Conservation (phyloP, 2,797 vertebrate genomes). For the Aotus griseimembra region DNA sequence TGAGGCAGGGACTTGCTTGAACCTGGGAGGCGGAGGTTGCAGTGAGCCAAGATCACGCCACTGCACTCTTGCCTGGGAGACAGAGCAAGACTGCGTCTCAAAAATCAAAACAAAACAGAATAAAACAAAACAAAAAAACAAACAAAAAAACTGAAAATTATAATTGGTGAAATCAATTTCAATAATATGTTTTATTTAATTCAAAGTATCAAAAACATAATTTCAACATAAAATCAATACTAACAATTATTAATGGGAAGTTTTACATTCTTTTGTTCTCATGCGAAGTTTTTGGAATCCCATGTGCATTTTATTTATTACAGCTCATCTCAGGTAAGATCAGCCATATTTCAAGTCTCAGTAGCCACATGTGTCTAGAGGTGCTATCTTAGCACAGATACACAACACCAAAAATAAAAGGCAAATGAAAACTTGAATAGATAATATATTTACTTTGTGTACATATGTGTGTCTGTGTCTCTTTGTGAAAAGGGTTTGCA, state of each 20-base stretch:
- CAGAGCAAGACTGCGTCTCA: too few species aligned
- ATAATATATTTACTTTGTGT: neutral
- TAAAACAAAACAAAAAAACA: too few species aligned
- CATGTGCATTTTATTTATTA: neutral
- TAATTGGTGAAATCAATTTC: neutral
- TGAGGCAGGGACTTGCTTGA: too few species aligned
- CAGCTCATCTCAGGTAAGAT: neutral
- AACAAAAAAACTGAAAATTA: neutral
- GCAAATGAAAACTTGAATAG: neutral
- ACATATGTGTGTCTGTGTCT: neutral
- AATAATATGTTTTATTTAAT: neutral
- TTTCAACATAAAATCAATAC: neutral
- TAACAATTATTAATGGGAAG: neutral
- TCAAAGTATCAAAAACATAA: neutral
- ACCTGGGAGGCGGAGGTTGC: too few species aligned
- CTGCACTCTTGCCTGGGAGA: too few species aligned
- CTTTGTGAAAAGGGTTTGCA: neutral
- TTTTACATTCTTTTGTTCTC: neutral
- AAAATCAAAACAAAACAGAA: too few species aligned
- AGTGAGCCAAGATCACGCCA: too few species aligned
- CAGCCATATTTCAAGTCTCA: neutral
- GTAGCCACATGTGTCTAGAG: neutral
- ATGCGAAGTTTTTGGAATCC: neutral
- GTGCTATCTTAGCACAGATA: neutral
- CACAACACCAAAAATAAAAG: neutral